Conservation (phyloP, 1,140 invertebrate species). For the Coelopa frigida region DNA sequence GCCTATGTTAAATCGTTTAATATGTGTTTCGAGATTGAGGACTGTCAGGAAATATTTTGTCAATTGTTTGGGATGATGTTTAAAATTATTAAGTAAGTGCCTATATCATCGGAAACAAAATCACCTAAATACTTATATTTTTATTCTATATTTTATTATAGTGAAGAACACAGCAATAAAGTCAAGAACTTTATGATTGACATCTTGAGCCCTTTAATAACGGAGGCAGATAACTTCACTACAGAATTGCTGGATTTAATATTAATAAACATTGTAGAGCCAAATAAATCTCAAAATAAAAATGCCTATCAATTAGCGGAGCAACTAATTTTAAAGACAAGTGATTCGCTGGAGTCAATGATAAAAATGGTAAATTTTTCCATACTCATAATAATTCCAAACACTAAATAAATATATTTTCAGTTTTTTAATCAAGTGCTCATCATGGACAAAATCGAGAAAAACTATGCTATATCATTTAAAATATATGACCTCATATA, state of each 20-base stretch:
- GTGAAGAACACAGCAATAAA: conserved; percentile 91
- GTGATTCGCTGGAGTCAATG: conserved; percentile 86
- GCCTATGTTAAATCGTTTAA: conserved; percentile 98
- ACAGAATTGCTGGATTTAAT: conserved; percentile 92
- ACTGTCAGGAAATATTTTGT: conserved; percentile 95
- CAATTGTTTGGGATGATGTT: conserved; percentile 93
- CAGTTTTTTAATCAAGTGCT: conserved; percentile 95
- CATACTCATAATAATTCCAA: conserved; percentile 1
- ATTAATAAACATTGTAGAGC: conserved; percentile 90
- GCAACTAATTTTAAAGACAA: conserved; percentile 84
- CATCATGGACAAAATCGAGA: conserved; percentile 85
- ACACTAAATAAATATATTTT: conserved; percentile 19
- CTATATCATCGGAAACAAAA: conserved; percentile 18
- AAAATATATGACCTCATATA: conserved; percentile 96
- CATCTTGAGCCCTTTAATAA: conserved; percentile 86
- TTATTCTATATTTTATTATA: conserved; percentile 46
- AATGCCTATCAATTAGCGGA: conserved; percentile 86
- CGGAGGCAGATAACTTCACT: conserved; percentile 90
- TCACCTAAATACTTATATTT: not conserved
- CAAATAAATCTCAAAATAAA: conserved; percentile 85
- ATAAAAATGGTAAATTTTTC: conserved; percentile 74
- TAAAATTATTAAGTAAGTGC: conserved; percentile 84
- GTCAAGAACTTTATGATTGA: conserved; percentile 96
- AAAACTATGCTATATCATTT: conserved; percentile 65
- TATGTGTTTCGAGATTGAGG: conserved; percentile 97